A percentile compares a stretch with the other conserved stretches of the same genome.
These are phyloP conservation scores for Pelobates fuscus DNA, from an alignment of 2,113 vertebrate species.

Conservation along the genomic window DNA sequence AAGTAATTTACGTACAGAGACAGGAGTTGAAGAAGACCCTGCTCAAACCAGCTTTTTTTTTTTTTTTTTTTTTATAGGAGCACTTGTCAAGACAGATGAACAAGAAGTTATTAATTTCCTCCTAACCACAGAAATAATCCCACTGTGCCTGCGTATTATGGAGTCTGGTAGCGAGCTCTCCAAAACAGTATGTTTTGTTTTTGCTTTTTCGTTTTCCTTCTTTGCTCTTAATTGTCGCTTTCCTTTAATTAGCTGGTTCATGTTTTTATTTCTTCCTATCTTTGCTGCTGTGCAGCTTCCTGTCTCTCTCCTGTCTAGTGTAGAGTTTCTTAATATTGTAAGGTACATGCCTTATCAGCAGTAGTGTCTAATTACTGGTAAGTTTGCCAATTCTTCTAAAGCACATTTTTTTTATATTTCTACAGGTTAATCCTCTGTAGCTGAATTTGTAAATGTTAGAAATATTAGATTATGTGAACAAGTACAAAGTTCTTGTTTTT, in stretches of 20 bases:
- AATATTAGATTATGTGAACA: background rate
- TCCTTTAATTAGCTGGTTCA: slow-evolving; percentile 17
- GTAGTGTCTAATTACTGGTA: background rate
- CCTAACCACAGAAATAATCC: slow-evolving; percentile 97
- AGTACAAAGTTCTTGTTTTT: background rate
- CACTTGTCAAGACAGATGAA: slow-evolving; percentile 96
- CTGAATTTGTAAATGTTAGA: no score
- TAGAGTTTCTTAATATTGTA: background rate
- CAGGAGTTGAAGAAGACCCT: no score
- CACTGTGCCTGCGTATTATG: slow-evolving; percentile 96
- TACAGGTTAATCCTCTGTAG: background rate
- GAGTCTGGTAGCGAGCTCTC: slow-evolving; percentile 97
- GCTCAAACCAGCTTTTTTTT: no score
- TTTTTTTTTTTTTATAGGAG: slow-evolving; percentile 70
- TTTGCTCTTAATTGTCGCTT: slow-evolving; percentile 5
- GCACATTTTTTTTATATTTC: background rate
- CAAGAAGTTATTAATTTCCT: slow-evolving; percentile 99
- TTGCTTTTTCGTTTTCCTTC: background rate
- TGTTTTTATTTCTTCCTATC: slow-evolving; percentile 13
- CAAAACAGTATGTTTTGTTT: slow-evolving; percentile 80
- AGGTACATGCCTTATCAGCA: background rate
- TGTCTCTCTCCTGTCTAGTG: background rate
- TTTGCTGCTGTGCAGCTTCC: slow-evolving; percentile 29
- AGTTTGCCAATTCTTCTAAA: background rate
- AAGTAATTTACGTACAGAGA: no score